A percentile compares a stretch with the other conserved stretches of the same genome.
Conservation (phyloP, 2,113 vertebrate species). For the Peromyscus polionotus region DNA sequence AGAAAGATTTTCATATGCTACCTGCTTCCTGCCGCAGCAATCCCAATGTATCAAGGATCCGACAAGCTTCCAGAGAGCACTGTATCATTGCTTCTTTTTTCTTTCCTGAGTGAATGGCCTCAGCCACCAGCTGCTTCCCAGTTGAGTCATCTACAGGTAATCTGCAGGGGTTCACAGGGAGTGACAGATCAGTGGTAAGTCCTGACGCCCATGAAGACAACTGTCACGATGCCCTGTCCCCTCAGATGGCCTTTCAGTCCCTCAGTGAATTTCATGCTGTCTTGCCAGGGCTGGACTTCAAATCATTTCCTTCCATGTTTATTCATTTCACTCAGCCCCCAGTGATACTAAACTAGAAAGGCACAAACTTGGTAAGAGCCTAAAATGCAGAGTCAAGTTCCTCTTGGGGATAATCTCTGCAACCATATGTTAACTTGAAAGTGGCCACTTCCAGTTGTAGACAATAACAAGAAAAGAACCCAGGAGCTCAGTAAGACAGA, state of each 20-base stretch:
- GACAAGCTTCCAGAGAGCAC: slow-evolving; percentile 96
- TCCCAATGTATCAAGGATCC: slow-evolving; percentile 96
- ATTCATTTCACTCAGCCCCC: neutral
- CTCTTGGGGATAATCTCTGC: neutral
- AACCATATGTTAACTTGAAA: slow-evolving; percentile 55
- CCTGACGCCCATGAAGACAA: slow-evolving; percentile 25
- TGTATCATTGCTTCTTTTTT: slow-evolving; percentile 96
- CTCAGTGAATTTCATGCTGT: slow-evolving; percentile 26
- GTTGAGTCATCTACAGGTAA: slow-evolving; percentile 95
- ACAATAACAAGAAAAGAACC: neutral
- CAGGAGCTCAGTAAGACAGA: neutral
- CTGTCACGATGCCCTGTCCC: neutral
- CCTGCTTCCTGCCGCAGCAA: slow-evolving; percentile 98
- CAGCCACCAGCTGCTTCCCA: slow-evolving; percentile 96
- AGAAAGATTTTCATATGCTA: slow-evolving; percentile 72
- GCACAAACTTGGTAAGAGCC: neutral
- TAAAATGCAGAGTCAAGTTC: slow-evolving; percentile 45
- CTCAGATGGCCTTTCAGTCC: slow-evolving; percentile 26
- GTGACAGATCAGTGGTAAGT: slow-evolving; percentile 57
- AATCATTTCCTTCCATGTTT: slow-evolving; percentile 15
- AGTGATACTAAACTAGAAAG: slow-evolving; percentile 16
- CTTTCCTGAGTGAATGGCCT: slow-evolving; percentile 95
- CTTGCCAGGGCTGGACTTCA: neutral
- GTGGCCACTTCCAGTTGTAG: slow-evolving; percentile 19
- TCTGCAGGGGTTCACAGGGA: slow-evolving; percentile 84